Evolutionary conservation across 2,888 invertebrate species (phyloP).

Genomic region (Agonopterix heracliana): DNA sequence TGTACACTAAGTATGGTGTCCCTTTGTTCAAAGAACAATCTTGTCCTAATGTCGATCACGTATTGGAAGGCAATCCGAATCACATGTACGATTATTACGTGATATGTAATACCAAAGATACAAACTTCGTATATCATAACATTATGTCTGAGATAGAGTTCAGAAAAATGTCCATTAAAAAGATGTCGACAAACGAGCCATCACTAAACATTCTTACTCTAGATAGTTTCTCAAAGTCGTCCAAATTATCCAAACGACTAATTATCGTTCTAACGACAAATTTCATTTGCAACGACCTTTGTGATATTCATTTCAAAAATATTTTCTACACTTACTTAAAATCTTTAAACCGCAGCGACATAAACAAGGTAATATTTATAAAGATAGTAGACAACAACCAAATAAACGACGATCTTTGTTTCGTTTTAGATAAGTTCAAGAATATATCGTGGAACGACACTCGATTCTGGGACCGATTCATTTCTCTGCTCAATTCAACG

Average conservation of each 20-base stretch:
- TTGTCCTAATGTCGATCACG: slow-evolving; percentile 72
- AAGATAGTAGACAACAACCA: slow-evolving; percentile 66
- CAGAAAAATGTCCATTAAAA: slow-evolving; percentile 82
- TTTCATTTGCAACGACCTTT: slow-evolving; percentile 65
- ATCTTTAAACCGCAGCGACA: slow-evolving; percentile 62
- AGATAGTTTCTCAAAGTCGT: slow-evolving; percentile 66
- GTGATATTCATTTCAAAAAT: slow-evolving; percentile 68
- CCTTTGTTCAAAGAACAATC: slow-evolving; percentile 86
- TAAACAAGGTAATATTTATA: slow-evolving; percentile 66
- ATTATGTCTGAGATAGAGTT: slow-evolving; percentile 83
- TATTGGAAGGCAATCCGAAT: slow-evolving; percentile 81
- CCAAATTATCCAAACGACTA: slow-evolving; percentile 69
- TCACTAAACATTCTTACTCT: slow-evolving; percentile 78
- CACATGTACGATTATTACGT: slow-evolving; percentile 91
- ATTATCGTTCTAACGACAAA: slow-evolving; percentile 78
- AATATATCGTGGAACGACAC: slow-evolving; percentile 85
- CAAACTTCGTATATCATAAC: slow-evolving; percentile 80
- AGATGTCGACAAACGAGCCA: slow-evolving; percentile 80
- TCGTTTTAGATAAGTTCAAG: slow-evolving; percentile 74
- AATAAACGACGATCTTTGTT: slow-evolving; percentile 65
- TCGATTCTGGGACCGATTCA: slow-evolving; percentile 90
- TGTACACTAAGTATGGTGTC: slow-evolving; percentile 86
- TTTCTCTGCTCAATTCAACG: slow-evolving; percentile 84
- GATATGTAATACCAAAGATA: slow-evolving; percentile 90
- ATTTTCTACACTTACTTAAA: slow-evolving; percentile 70